Evolutionary conservation across 2,888 invertebrate species (phyloP), one percentile per base, ranked within the genome.

Genomic region (Metellina segmentata): DNA sequence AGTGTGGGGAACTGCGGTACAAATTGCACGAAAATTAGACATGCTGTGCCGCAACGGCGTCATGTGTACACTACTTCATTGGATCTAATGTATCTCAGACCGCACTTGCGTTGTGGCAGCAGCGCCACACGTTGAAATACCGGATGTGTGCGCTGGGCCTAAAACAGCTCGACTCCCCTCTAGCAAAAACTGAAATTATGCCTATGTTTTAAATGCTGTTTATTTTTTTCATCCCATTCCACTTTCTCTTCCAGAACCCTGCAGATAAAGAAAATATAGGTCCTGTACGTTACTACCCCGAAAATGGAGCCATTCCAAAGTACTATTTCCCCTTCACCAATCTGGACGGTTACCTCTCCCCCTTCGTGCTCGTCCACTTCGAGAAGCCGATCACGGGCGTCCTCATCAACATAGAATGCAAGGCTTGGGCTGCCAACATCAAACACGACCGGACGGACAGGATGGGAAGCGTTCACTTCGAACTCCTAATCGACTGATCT

Each of bases 311-410:
- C 94, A 93, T 93, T 74, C 91, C 93, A 13, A 92, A 82, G 6
- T 93, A 94, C 93, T 95, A 94, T 94, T 95, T 95, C 93, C 95
- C 95, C 6, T 95, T 94, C 94, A 94, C 94, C 69, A 95, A 95
- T 93, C 95, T 95, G 93, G 94, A 94, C 77, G 95, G 95, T 53
- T 95, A 95, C 94, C 94, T 95, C 71, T 95, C 95, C 7, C 95
- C 95, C 5, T 94, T 95, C 70, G 95, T 95, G 34, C 94, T 95
- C 93, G 94, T 95, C 74, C 94, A 95, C 83, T 95, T 95, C 90
- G 93, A 93, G 86, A 94, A 94, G 74, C 94, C 95, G 7, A 93
- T 90, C 7, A 94, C 94, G 6, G 95, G 95, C 61, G 94, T 95
- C 19, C 94, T 95, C n/a, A 94, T 95, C 83, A 95, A 95, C 94